Base-by-base conservation (phyloP, 2,113 vertebrate species). In the Ciconia stormi region DNA sequence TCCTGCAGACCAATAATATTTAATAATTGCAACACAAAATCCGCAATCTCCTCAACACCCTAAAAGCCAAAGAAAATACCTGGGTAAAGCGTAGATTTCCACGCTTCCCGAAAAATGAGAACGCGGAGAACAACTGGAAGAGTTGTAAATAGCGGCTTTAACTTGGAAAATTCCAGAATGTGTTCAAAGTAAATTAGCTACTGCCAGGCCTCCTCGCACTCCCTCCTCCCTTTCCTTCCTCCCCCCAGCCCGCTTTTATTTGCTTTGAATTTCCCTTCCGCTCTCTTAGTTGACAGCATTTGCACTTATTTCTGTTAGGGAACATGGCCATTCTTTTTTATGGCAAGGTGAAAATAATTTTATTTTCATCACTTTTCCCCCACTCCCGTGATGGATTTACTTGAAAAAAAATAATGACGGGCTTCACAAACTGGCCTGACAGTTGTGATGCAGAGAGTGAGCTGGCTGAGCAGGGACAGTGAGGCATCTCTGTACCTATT, bases 331-430 rank as follows among this genome's bases (percentile, higher is more conserved):
- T 98, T 98, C 98, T 98, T 98, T 97, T 95, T 79, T 98, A 98
- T 97, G 98, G 98, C 98, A 98, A 98, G 98, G 98, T 98, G 98
- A 99, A 99, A 98, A 99, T 99, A 98, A 98, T 98, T 98, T 98
- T 98, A 98, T 98, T 99, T 98, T 98, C 98, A 97, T 98, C 97
- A 95, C 96, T 98, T 97, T 95, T 89, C 95, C 95, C 72, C 95
- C 95, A 95, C 97, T 81, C 95, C 96, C 59, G 96, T 98, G 98
- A 98, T 98, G 97, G 98, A 98, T 98, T 98, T 98, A 97, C 97
- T 98, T 97, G 98, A 95, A 98, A 98, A 98, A 98, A 98, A 98
- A 98, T 98, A 98, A 98, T 98, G 98, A 98, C 93, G 97, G 97
- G 97, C 98, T 98, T 98, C 98, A 98, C 97, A 98, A 98, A 98